Evolutionary conservation across 2,113 vertebrate genomes (phyloP).

Genomic region (Bubalus kerabau): DNA sequence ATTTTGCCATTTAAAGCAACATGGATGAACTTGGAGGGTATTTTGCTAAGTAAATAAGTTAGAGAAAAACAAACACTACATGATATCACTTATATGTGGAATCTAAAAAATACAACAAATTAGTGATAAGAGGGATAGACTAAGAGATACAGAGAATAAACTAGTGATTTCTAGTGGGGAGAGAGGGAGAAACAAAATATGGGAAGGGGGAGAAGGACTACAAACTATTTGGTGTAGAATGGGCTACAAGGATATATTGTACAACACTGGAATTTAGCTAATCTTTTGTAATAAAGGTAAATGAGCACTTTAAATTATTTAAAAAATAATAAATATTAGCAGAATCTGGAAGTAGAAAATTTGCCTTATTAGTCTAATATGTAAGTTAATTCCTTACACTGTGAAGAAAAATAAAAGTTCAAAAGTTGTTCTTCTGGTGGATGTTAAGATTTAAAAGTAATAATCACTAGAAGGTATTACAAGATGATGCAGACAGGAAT

Average conservation of each 20-base stretch:
- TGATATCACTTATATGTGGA: not conserved
- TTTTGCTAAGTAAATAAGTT: not conserved
- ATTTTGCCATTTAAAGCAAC: too few species aligned
- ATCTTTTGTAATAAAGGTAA: not conserved
- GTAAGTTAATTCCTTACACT: not conserved
- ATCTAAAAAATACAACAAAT: not conserved
- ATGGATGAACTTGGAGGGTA: not conserved
- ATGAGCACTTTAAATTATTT: not conserved
- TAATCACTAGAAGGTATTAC: not conserved
- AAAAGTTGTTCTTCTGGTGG: not conserved
- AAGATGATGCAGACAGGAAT: not conserved
- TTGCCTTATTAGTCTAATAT: not conserved
- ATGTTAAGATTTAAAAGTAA: not conserved
- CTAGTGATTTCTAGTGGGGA: not conserved
- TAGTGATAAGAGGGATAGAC: not conserved
- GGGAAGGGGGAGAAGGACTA: too few species aligned
- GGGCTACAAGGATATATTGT: not conserved
- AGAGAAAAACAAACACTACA: not conserved
- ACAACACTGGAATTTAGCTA: not conserved
- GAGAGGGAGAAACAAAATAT: not conserved
- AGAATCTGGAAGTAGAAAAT: not conserved
- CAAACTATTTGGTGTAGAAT: too few species aligned
- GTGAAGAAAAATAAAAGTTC: not conserved
- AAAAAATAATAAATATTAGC: not conserved
- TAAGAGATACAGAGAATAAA: not conserved